Base-by-base conservation (phyloP, 1,140 invertebrate species). In the Chrysopa pallens region DNA sequence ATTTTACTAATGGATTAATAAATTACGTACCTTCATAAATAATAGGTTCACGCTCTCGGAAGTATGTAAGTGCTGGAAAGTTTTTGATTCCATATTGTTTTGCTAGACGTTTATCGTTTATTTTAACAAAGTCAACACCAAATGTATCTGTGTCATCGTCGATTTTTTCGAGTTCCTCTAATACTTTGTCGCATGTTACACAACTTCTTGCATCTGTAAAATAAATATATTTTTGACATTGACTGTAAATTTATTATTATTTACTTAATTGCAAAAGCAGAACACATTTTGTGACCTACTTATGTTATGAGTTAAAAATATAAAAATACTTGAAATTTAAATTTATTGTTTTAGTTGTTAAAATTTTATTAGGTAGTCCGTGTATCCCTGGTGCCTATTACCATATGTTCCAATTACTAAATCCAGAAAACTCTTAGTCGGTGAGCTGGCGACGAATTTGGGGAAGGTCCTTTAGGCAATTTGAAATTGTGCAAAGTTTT, bases 31-130 rank as follows among this genome's bases (percentile, higher is more conserved):
- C 86, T 72, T 91, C 85, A 63, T 88, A 91, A 55, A 89, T 85
- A 58, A 89, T 87, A 52, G 86, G 86, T 72, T 90, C 84, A 62
- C 84, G 89, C 60, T 92, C 86, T 49, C 84, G 78, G 68, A 93
- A 93, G 61, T 92, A 93, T 50, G 88, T 89, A 63, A 94, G 84
- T 43, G 87, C 84, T 45, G 90, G 90, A 59, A 93, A 93, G 62
- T 74, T 87, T 61, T 81, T 88, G 62, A 93, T 88, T 52, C 87
- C 88, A 76, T 91, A 89, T 53, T 90, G 85, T 60, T 93, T 93
- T 40, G 90, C 89, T 53, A 89, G 70, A 66, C 88, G 74, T 73
- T 92, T 91, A 67, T 94, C 90, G 70, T 90, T 90, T 60, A 91
- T 90, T 68, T 93, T 93, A 45, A 92, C 86, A 66, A 93, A 89